Base-by-base conservation (phyloP, 2,113 vertebrate genomes). In the Oncorhynchus gorbuscha region DNA sequence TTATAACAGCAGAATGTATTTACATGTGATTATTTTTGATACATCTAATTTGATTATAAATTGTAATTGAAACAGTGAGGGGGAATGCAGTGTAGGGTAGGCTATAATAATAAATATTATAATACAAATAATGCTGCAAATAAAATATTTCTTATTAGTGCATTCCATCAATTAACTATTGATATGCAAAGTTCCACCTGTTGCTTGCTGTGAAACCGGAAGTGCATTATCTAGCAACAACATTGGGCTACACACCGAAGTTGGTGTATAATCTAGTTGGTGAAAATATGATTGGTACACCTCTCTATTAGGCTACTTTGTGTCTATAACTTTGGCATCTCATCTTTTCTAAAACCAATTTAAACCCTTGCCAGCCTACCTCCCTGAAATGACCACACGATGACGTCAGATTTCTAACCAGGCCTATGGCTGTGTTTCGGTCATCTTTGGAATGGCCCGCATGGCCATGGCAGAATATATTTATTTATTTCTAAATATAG, bases 1-100 rank as follows among this genome's bases (percentile, higher is more conserved):
- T 85, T 81, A 80, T 81, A 86, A 65, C 81, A 32, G 58, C 64
- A 11, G 81, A 79, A 76, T 83, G 51, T 4, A 86, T 87, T 72
- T 83, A 74, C 79, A 87, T 82, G 59, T 65, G 11, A 79, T 82
- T 79, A 70, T 62, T 67, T 79, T 68, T 18, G 39, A 55, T 82
- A 5, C n/a, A 79, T 79, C 74, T 6, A 71, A 74, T 74, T 48
- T 79, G 69, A 76, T 77, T 71, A 28, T 69, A 69, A 39, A n/a
- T 20, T 18, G 32, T 66, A 66, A 30, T 13, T 22, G 12, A 18
- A 66, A 32, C 26, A 30, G 62, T 65, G 22, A 65, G 4, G 22
- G 28, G 22, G 67, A 30, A 20, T 28, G 18, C 26, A n/a, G 18
- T 20, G 30, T 20, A 69, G 5, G 32, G 6, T 20, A 35, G 30